Evolutionary conservation across 2,888 invertebrate species (phyloP), one percentile per base, ranked within the genome.

Genomic region (Zootermopsis nevadensis): DNA sequence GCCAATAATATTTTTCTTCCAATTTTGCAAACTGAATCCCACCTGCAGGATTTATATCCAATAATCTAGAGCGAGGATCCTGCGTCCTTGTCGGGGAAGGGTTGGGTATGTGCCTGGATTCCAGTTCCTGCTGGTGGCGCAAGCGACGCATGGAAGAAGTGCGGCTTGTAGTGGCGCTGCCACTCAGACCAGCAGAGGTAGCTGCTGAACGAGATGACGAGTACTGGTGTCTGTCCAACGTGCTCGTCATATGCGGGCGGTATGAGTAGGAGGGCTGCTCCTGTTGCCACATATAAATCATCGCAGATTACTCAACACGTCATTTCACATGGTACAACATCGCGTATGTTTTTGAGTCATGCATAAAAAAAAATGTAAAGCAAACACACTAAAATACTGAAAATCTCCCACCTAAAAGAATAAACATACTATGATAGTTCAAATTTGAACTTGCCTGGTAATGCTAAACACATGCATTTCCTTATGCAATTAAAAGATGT

Each of bases 11-110:
- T 48, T 48, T 48, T 48, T 4, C 3, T 48, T 48, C n/a, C 19
- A 48, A 12, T 19, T 15, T 48, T 19, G 19, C 15, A 48, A 19
- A 15, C 19, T 48, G 2, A 19, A 15, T 4, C 74, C 24, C 87
- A 94, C 95, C 96, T 88, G 95, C 97, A 87, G 97, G 96, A 91
- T 97, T 97, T 87, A 97, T 97, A 89, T 97, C 97, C 86, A 97
- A 92, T 0, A 94, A 94, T 88, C 94, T 94, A 38, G 93, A 93
- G 85, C 93, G 93, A 87, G 91, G 92, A 87, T 87, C 91, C 87
- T 88, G 93, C 87, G 88, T 92, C 89, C n/a, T 89, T 87, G 85
- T 90, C 87, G 84, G 86, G 30, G 85, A 83, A 38, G 83, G 83
- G 53, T 86, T 87, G 33, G 87, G 87, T 55, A 86, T 87, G 67